These are phyloP conservation scores for Tyto alba DNA, from an alignment of 2,113 vertebrate genomes.

Conservation along the genomic window DNA sequence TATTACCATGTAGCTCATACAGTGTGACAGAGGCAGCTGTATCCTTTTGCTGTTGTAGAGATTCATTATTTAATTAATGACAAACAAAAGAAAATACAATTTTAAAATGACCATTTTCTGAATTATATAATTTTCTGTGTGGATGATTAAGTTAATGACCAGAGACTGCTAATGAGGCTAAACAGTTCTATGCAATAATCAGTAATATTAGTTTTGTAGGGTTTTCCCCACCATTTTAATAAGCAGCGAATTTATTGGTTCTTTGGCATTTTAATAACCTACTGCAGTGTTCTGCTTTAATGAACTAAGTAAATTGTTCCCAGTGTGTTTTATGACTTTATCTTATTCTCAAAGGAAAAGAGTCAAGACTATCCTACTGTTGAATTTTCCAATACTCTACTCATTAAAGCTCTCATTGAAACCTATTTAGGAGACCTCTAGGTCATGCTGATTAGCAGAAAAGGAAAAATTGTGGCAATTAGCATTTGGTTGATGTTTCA, in stretches of 20 bases:
- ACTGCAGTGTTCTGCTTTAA: conserved; percentile 74
- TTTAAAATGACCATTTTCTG: background rate
- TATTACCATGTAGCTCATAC: background rate
- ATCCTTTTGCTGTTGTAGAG: background rate
- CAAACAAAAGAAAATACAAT: conserved; percentile 43
- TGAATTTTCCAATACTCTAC: conserved; percentile 73
- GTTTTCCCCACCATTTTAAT: conserved; percentile 71
- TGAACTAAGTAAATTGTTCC: conserved; percentile 79
- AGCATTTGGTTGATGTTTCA: conserved; percentile 81
- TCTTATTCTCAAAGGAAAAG: conserved; percentile 74
- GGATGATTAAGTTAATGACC: conserved; percentile 55
- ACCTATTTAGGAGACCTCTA: conserved; percentile 68
- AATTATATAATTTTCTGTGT: conserved; percentile 33
- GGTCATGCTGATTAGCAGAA: conserved; percentile 85
- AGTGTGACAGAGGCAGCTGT: conserved; percentile 9
- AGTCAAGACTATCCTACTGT: conserved; percentile 56
- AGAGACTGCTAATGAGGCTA: conserved; percentile 45
- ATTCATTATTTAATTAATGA: conserved; percentile 45
- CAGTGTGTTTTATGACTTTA: conserved; percentile 65
- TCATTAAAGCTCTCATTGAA: conserved; percentile 73
- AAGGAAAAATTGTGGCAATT: conserved; percentile 79
- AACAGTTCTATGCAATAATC: conserved; percentile 44
- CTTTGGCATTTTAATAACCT: conserved; percentile 69
- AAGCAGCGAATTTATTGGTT: conserved; percentile 73
- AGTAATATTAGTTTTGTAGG: conserved; percentile 54